Base-by-base conservation (phyloP, 2,888 invertebrate species). In the Iselma pallidipennis region DNA sequence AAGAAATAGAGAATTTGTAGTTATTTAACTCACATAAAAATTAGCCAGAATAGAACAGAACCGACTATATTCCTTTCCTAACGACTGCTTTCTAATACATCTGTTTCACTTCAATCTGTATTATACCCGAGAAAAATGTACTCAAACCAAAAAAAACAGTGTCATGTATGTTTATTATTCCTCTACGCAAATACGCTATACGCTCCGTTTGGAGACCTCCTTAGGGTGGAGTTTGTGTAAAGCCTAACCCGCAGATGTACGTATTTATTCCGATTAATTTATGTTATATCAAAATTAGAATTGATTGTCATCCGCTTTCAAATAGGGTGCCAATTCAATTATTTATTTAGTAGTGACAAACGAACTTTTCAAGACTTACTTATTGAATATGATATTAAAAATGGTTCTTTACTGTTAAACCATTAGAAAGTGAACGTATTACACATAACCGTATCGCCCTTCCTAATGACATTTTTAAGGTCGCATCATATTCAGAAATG, bases 401-500 rank as follows among this genome's bases (percentile, higher is more conserved):
- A 33, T 12, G 14, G 14, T 33, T 14, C 14, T 33, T 33, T 14
- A 33, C 51, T 60, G 51, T 29, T 48, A 55, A 56, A 56, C 56
- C 25, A 56, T 58, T 65, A 65, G 61, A 65, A 65, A 65, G 61
- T 65, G 55, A 61, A 61, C 53, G 60, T 60, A 55, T 26, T 42
- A 48, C n/a, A 42, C 42, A 51, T 52, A 59, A 52, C 55, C 62
- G 37, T 57, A 50, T 29, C 29, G 45, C 4, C 12, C 4, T 19
- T 42, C 58, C 49, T 59, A 55, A 57, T 65, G 63, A 63, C 59
- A 61, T 66, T 66, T 59, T 63, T 68, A 66, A 66, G 68, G 68
- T 68, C 68, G n/a, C n/a, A 69, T 63, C 61, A 59, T 57, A 61
- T 61, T 64, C 57, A 61, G 62, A 61, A 66, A 64, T 65, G 65